phyloP scores from a whole-genome alignment of 2,888 invertebrate genomes.

The Tenthredo mesomela region DNA sequence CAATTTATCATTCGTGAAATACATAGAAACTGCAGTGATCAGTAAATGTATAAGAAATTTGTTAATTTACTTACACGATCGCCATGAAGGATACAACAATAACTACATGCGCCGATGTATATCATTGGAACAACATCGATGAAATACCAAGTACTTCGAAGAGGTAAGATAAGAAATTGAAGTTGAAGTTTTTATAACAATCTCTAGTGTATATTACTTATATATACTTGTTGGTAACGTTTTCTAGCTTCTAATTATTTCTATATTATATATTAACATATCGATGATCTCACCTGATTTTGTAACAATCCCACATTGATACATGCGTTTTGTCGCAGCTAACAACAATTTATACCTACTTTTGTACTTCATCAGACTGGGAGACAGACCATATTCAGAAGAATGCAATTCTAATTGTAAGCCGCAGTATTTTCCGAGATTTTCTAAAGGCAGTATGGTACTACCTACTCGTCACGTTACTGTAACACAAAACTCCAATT shows the following conservation, averaged over 20 bases:
- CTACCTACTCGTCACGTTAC: neutral
- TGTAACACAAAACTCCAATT: neutral
- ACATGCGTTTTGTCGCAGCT: neutral
- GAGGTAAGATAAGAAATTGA: conserved; percentile 62
- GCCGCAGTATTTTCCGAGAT: neutral
- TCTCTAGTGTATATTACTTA: neutral
- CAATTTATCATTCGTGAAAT: neutral
- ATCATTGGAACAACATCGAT: conserved; percentile 59
- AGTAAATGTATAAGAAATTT: conserved; percentile 6
- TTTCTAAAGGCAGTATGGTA: neutral
- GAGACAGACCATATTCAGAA: neutral
- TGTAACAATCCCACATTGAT: neutral
- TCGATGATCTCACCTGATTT: neutral
- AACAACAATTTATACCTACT: neutral
- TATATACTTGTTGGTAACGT: neutral
- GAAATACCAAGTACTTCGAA: conserved; percentile 67
- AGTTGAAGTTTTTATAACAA: neutral
- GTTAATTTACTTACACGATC: neutral
- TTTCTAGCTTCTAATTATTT: neutral
- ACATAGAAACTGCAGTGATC: neutral
- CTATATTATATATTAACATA: neutral
- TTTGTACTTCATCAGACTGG: neutral
- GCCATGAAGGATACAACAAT: conserved; percentile 70
- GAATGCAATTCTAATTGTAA: neutral
- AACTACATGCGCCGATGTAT: conserved; percentile 71